phyloP scores from a whole-genome alignment of 2,797 vertebrate species.

The Limosa lapponica region DNA sequence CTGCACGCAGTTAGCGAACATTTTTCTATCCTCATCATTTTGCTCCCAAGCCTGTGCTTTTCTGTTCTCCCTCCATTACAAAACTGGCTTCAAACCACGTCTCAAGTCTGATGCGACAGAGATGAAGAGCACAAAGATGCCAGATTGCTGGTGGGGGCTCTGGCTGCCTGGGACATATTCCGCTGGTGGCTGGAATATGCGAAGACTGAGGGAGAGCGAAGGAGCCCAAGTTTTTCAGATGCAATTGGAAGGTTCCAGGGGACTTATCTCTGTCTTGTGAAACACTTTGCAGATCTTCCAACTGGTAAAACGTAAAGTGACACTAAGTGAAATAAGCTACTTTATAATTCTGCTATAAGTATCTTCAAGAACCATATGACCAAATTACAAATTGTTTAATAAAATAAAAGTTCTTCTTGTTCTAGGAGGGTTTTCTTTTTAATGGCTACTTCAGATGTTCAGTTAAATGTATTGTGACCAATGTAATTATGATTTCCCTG shows the following conservation, averaged over 20 bases:
- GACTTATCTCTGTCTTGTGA: constrained; percentile 10
- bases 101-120: constrained; percentile 18
- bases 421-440: constrained; percentile 19
- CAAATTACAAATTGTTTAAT: constrained; percentile 43
- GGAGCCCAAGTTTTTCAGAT: not conserved
- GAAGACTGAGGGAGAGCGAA: constrained; percentile 34
- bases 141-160: constrained; percentile 27
- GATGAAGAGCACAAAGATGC: constrained; percentile 1
- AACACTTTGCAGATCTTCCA: constrained; percentile 40
- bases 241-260: constrained; percentile 37
- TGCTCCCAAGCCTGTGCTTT: constrained; percentile 10
- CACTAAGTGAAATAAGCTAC: constrained; percentile 59
- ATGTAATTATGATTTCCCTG: constrained; percentile 5
- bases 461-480: constrained; percentile 48
- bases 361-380: not conserved
- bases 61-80: not conserved
- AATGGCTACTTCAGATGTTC: constrained; percentile 50
- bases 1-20: constrained; percentile 28
- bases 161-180: not conserved
- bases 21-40: constrained; percentile 31
- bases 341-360: constrained; percentile 46
- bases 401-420: constrained; percentile 35
- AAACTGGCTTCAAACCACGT: constrained; percentile 13
- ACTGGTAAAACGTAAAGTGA: constrained; percentile 52
- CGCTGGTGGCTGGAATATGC: constrained; percentile 22